A percentile compares a stretch with the other conserved stretches of the same genome.
Evolutionary conservation across 2,113 vertebrate species (phyloP).

Genomic region (Naja naja): DNA sequence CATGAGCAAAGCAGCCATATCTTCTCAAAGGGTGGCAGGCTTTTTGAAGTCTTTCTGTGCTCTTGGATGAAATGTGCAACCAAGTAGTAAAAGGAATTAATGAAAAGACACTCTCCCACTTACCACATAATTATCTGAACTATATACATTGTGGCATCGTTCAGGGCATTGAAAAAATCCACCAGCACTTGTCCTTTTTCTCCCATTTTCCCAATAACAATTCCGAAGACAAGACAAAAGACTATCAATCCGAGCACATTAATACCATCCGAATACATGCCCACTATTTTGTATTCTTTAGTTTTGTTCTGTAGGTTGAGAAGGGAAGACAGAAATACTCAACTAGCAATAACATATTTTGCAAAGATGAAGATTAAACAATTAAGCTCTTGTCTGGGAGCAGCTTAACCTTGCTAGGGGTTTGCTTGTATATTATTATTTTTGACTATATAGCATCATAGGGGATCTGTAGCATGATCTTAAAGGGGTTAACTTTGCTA

Average conservation of each 20-base stretch:
- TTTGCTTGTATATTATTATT: background rate
- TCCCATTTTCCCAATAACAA: constrained; percentile 97
- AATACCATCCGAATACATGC: constrained; percentile 85
- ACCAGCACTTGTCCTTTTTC: constrained; percentile 89
- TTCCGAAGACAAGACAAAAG: constrained; percentile 92
- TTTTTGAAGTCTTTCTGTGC: background rate
- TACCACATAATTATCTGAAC: constrained; percentile 98
- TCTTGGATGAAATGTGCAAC: constrained; percentile 1
- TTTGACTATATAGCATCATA: background rate
- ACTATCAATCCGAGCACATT: constrained; percentile 93
- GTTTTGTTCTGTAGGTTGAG: constrained; percentile 82
- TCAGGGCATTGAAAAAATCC: constrained; percentile 96
- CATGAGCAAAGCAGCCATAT: background rate
- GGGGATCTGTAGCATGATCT: background rate
- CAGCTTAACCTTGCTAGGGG: background rate
- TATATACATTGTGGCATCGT: constrained; percentile 94
- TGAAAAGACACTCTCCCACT: constrained; percentile 55
- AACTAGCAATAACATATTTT: constrained; percentile 22
- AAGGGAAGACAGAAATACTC: constrained; percentile 38
- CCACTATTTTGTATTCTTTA: constrained; percentile 84
- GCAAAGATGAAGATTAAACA: background rate
- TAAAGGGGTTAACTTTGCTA: background rate
- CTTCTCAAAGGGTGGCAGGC: background rate
- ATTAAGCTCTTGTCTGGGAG: background rate
- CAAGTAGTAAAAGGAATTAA: background rate